A percentile compares a stretch with the other conserved stretches of the same genome.
Conservation (phyloP, 2,888 invertebrate genomes). For the Anticlea derivata region DNA sequence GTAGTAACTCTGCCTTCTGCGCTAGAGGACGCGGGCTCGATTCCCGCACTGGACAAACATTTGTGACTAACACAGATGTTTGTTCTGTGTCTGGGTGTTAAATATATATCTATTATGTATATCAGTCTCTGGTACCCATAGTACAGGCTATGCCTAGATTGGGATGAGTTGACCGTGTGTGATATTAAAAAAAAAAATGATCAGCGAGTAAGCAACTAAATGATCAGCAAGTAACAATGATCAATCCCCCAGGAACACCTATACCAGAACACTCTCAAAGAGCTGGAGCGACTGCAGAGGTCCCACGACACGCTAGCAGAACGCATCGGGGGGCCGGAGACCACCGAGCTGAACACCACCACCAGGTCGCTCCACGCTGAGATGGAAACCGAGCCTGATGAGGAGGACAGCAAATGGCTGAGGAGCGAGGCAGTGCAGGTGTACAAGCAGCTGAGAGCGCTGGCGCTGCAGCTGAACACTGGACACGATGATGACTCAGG, state of each 20-base stretch:
- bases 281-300: constrained; percentile 88
- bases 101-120: too few relatives aligned
- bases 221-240: not conserved
- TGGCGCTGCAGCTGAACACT: constrained; percentile 89
- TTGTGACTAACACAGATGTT: too few relatives aligned
- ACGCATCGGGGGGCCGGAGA: constrained; percentile 86
- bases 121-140: too few relatives aligned
- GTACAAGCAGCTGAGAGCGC: constrained; percentile 88
- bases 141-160: too few relatives aligned
- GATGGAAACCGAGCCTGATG: constrained; percentile 91
- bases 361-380: constrained; percentile 93
- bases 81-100: too few relatives aligned
- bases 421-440: constrained; percentile 87
- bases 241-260: constrained; percentile 70
- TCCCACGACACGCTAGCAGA: constrained; percentile 89
- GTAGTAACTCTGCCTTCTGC: too few relatives aligned
- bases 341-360: constrained; percentile 67
- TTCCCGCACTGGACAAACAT: too few relatives aligned
- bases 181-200: too few relatives aligned
- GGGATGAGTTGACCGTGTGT: too few relatives aligned
- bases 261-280: constrained; percentile 83
- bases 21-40: too few relatives aligned
- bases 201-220: too few relatives aligned
- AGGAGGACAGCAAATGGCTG: constrained; percentile 83
- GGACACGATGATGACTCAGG: constrained; percentile 91